Conservation (phyloP, 2,113 vertebrate species). For the human (Homo sapiens) region GRCh38 chr5:178568001-178568500, state of each 20-base stretch:
- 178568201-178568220: not conserved
- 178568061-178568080: not conserved
- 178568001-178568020: not conserved
- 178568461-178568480: not conserved
- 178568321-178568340: not conserved
- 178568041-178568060: not conserved
- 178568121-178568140: not conserved
- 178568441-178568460: not conserved
- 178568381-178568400: not conserved
- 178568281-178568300: not conserved
- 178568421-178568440: not conserved
- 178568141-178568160: not conserved
- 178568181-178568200: not conserved
- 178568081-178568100: not conserved
- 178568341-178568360: not conserved
- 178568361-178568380: not conserved
- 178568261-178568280: not conserved
- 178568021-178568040: not conserved
- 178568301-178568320: not conserved
- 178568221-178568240: not conserved
- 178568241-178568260: not conserved
- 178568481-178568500: not conserved
- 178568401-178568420: not conserved
- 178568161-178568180: not conserved
- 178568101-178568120: not conserved